Base-by-base conservation (phyloP, 2,113 vertebrate species). In the Ellobius talpinus region DNA sequence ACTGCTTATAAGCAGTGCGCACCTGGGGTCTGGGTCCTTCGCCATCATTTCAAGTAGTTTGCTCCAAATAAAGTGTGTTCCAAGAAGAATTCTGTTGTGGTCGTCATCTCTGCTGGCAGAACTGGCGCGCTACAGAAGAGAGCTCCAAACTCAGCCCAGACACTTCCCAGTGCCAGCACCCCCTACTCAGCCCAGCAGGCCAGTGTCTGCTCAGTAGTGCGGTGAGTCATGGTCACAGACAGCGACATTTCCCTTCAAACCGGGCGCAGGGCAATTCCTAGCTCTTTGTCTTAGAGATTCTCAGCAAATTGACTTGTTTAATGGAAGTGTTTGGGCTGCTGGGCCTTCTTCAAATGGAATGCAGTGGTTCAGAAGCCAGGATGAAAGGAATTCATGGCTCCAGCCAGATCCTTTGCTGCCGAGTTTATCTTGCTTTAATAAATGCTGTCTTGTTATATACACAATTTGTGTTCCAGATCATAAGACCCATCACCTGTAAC, bases 381-480 rank as follows among this genome's bases (percentile, higher is more conserved):
- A 84, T 52, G 33, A 76, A 88, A 95, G 78, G 90, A 96, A 94
- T 94, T 50, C 26, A 14, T n/a, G n/a, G 68, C 61, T 86, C 86
- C 3, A 19, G 50, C 66, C 87, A 33, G 77, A 93, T 58, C 61
- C n/a, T 81, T n/a, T 26, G 24, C 88, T 33, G 42, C 92, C 45
- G 76, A 86, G 94, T 96, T 97, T 93, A 96, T 97, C 96, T 95
- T 89, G 90, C 92, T 94, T 78, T 93, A 98, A 94, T 95, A 91
- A 96, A 95, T 78, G 73, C 81, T 89, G 81, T 95, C 95, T 29
- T 55, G 55, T 89, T 96, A 95, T 39, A 93, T 94, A 93, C 33
- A 96, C 97, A 97, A 39, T 73, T 89, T 68, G 88, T 82, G 23
- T 63, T 89, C 81, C 93, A 96, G 72, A 95, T 96, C 96, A 68